Percentiles rank a stretch among this genome's conserved stretches.
These are phyloP conservation scores for Drosophila picticornis DNA, from an alignment of 2,888 invertebrate species.

Conservation along the genomic window DNA sequence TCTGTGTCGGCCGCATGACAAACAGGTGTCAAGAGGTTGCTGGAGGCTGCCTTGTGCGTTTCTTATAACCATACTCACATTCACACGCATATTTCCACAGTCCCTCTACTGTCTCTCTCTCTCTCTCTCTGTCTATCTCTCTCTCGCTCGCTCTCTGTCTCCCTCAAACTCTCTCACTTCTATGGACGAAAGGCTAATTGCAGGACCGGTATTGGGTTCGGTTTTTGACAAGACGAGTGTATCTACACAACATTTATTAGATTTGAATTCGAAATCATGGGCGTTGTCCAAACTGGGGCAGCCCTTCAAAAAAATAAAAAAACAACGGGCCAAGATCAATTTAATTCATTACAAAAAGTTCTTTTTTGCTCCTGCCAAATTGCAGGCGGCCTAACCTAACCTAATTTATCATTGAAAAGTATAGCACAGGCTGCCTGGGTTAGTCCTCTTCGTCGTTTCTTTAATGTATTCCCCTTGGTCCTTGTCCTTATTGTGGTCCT, in stretches of 20 bases:
- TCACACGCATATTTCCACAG: conserved; percentile 12
- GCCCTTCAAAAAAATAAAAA: conserved; percentile 5
- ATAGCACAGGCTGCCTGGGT: conserved; percentile 16
- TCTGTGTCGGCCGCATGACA: conserved; percentile 53
- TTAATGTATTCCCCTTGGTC: conserved; percentile 5
- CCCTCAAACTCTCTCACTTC: not conserved
- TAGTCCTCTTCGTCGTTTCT: conserved; percentile 1
- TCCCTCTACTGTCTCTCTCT: not conserved
- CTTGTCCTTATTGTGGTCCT: conserved; percentile 11
- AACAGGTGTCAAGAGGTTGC: conserved; percentile 80
- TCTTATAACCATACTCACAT: conserved; percentile 1
- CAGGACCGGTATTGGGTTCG: conserved; percentile 20
- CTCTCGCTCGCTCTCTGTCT: no score
- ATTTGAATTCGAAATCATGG: conserved; percentile 50
- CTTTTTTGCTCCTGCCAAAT: conserved; percentile 41
- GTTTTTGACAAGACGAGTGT: conserved; percentile 12
- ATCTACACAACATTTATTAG: conserved; percentile 67
- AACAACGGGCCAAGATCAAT: conserved; percentile 49
- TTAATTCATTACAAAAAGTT: conserved; percentile 74
- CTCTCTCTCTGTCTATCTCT: not conserved
- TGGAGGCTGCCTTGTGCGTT: conserved; percentile 23
- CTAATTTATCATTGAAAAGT: conserved; percentile 72
- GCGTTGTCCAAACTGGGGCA: conserved; percentile 63
- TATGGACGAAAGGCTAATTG: conserved; percentile 23
- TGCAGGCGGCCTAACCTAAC: conserved; percentile 43